phyloP scores from a whole-genome alignment of 2,113 vertebrate genomes.

The Ochotona princeps region DNA sequence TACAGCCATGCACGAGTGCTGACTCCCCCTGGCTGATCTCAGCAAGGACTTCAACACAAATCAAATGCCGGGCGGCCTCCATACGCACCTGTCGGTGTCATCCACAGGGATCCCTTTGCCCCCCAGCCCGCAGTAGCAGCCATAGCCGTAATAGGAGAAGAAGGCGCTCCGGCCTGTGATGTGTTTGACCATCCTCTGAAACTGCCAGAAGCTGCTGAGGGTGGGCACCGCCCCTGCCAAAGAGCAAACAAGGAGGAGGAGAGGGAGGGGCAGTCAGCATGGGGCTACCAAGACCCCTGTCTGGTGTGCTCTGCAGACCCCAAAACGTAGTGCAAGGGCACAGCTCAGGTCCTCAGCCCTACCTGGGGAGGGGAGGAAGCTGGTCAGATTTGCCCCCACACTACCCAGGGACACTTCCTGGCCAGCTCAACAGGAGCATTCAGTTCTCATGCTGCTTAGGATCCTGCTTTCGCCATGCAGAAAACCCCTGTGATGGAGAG shows the following conservation, averaged over 20 bases:
- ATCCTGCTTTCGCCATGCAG: not conserved
- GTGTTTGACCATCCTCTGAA: slow-evolving; percentile 73
- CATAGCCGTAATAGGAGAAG: slow-evolving; percentile 65
- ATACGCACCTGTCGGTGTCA: slow-evolving; percentile 73
- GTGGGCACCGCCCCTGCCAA: slow-evolving; percentile 49
- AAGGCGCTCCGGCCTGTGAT: slow-evolving; percentile 44
- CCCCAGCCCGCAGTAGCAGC: slow-evolving; percentile 79
- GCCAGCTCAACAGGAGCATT: not conserved
- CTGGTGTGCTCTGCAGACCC: accelerated
- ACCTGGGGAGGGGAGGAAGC: not conserved
- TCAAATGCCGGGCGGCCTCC: not conserved
- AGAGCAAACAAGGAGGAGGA: not conserved
- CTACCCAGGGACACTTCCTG: not conserved
- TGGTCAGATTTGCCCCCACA: accelerated
- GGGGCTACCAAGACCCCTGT: accelerated
- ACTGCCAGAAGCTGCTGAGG: slow-evolving; percentile 69
- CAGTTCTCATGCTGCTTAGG: not conserved
- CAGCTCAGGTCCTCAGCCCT: not conserved
- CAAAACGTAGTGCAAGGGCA: accelerated
- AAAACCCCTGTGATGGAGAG: accelerated
- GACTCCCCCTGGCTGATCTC: no score
- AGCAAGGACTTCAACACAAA: not conserved
- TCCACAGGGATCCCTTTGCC: slow-evolving; percentile 79
- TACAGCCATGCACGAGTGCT: not conserved
- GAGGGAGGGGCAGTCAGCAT: accelerated